phyloP scores from a whole-genome alignment of 2,113 vertebrate species.

The Sterna hirundo region DNA sequence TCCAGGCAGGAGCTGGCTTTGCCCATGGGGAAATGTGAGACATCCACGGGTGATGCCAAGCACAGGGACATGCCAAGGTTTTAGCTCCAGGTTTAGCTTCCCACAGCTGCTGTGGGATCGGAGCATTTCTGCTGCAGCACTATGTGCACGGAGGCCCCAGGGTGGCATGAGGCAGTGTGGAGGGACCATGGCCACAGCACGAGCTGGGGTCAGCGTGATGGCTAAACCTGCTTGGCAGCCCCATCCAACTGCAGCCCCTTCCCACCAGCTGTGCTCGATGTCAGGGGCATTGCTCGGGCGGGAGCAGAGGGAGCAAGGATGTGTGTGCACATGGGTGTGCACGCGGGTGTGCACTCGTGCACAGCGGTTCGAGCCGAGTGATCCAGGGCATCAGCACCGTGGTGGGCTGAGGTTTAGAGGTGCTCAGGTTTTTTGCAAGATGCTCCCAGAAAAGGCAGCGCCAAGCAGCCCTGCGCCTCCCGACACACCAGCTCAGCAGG shows the following conservation, averaged over 20 bases:
- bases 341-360: accelerated
- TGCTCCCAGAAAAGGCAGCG: not conserved
- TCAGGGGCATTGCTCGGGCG: not conserved
- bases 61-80: not conserved
- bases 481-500: not conserved
- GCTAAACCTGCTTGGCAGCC: not conserved
- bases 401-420: not conserved
- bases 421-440: not conserved
- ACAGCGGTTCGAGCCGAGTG: accelerated
- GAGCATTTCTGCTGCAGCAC: not conserved
- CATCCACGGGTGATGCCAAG: not conserved
- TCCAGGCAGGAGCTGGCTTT: not conserved
- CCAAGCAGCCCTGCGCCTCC: accelerated
- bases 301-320: not conserved
- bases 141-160: not conserved
- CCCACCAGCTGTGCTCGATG: accelerated
- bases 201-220: accelerated
- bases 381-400: accelerated
- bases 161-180: not conserved
- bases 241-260: not conserved
- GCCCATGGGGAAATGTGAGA: not conserved
- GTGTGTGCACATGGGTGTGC: not conserved
- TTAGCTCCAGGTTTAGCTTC: not conserved
- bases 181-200: accelerated
- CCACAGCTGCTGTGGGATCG: accelerated